phyloP scores from a whole-genome alignment of 2,888 invertebrate genomes.

The Zygaena filipendulae region DNA sequence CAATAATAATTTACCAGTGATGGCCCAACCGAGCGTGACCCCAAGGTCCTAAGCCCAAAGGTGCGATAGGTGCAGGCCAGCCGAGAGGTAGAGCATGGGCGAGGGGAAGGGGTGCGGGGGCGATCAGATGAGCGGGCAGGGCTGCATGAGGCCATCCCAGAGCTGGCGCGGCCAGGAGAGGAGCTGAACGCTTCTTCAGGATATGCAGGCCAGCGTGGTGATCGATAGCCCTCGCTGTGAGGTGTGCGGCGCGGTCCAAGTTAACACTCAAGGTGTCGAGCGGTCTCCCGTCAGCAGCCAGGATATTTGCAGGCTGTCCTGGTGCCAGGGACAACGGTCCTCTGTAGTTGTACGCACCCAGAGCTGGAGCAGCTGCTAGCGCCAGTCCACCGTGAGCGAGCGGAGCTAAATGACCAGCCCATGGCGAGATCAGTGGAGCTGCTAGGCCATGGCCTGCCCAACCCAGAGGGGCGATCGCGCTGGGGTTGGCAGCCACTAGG shows the following conservation, averaged over 20 bases:
- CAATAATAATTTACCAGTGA: conserved; percentile 33
- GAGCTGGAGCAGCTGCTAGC: conserved; percentile 26
- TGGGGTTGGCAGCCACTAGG: conserved; percentile 61
- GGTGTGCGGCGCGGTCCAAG: conserved; percentile 50
- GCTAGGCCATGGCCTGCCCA: conserved; percentile 15
- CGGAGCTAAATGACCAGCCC: conserved; percentile 22
- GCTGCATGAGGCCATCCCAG: conserved; percentile 33
- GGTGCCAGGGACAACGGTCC: conserved; percentile 54
- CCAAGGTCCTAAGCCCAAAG: conserved; percentile 22
- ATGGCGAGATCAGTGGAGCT: conserved; percentile 16
- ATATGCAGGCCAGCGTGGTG: conserved; percentile 30
- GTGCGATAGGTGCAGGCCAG: conserved; percentile 19
- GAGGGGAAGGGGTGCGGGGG: conserved; percentile 21
- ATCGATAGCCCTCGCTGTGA: conserved; percentile 44
- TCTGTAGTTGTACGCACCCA: conserved; percentile 47
- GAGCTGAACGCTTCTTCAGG: conserved; percentile 47
- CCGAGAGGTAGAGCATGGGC: conserved; percentile 21
- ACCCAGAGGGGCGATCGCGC: conserved; percentile 25
- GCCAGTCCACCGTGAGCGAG: conserved; percentile 21
- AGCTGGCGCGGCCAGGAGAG: conserved; percentile 27
- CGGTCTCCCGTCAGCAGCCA: conserved; percentile 55
- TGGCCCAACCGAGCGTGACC: conserved; percentile 22
- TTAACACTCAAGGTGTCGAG: conserved; percentile 58
- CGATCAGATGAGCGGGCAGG: conserved; percentile 25
- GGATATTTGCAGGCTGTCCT: conserved; percentile 52